Conservation (phyloP, 2,797 vertebrate genomes). For the Acanthiza pusilla region DNA sequence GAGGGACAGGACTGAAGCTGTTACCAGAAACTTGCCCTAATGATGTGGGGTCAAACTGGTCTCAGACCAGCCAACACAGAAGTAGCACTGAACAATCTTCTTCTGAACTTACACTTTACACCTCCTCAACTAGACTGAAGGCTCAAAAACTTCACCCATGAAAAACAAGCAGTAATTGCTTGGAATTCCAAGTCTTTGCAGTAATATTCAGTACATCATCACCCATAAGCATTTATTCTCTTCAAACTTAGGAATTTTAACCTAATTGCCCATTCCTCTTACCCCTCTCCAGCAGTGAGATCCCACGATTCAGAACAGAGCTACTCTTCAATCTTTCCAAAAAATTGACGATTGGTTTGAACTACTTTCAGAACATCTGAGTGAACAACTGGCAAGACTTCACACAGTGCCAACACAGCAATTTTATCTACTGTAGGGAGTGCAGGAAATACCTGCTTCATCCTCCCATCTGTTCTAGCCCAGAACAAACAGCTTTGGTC, state of each 20-base stretch:
- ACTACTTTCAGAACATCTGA: not conserved
- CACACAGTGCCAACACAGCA: not conserved
- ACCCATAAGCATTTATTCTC: not conserved
- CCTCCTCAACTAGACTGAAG: not conserved
- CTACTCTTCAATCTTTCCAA: not conserved
- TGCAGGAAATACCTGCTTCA: not conserved
- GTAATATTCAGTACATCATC: not conserved
- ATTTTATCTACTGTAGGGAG: not conserved
- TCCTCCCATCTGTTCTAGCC: not conserved
- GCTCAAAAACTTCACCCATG: not conserved
- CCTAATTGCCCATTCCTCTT: not conserved
- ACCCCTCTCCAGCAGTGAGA: not conserved
- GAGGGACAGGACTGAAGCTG: not conserved
- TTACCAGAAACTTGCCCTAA: not conserved
- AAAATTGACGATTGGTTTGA: not conserved
- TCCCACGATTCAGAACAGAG: not conserved
- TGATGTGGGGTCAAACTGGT: not conserved
- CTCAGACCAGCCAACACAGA: not conserved
- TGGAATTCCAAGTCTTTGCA: not conserved
- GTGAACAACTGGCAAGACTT: not conserved
- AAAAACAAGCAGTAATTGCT: not conserved
- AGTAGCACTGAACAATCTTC: not conserved
- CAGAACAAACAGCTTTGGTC: not conserved
- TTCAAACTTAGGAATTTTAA: not conserved
- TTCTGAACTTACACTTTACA: not conserved